These are phyloP conservation scores for Zaprionus gabonicus DNA, from an alignment of 1,140 invertebrate species.

Conservation along the genomic window DNA sequence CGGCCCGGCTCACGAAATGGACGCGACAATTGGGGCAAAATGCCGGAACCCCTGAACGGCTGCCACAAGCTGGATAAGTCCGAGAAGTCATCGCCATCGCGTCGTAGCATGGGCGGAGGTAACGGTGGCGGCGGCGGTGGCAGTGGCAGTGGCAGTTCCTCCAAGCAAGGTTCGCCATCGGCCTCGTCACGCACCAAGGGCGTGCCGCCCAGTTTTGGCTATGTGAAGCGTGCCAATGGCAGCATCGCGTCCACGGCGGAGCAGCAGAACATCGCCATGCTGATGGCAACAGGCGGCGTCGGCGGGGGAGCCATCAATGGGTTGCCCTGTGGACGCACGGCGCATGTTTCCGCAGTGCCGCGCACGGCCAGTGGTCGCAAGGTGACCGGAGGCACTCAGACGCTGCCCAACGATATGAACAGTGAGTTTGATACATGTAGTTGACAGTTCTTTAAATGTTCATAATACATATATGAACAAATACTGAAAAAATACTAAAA, in stretches of 20 bases:
- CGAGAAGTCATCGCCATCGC: constrained; percentile 79
- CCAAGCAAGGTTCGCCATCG: constrained; percentile 85
- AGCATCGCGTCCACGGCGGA: constrained; percentile 85
- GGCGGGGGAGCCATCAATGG: constrained; percentile 65
- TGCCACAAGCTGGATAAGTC: constrained; percentile 70
- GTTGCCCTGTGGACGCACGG: constrained; percentile 87
- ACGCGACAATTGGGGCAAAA: constrained; percentile 83
- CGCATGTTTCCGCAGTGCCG: constrained; percentile 93
- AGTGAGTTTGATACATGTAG: constrained; percentile 85
- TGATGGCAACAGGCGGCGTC: constrained; percentile 84
- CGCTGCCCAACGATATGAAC: constrained; percentile 91
- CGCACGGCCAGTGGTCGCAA: constrained; percentile 92
- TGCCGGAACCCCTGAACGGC: constrained; percentile 81
- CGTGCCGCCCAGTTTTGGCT: constrained; percentile 92
- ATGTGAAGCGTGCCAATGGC: constrained; percentile 91
- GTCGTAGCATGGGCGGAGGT: constrained; percentile 70
- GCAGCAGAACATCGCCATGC: constrained; percentile 84
- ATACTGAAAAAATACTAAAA: neutral
- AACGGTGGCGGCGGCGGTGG: constrained; percentile 59
- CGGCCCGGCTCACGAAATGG: constrained; percentile 77
- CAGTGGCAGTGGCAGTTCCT: constrained; percentile 83
- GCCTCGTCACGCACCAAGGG: constrained; percentile 87
- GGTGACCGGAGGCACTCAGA: constrained; percentile 94
- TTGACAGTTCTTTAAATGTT: neutral
- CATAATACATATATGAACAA: neutral